Evolutionary conservation across 2,888 invertebrate genomes (phyloP), one percentile per base, ranked within the genome.

Genomic region (Sarcophaga subvicina): DNA sequence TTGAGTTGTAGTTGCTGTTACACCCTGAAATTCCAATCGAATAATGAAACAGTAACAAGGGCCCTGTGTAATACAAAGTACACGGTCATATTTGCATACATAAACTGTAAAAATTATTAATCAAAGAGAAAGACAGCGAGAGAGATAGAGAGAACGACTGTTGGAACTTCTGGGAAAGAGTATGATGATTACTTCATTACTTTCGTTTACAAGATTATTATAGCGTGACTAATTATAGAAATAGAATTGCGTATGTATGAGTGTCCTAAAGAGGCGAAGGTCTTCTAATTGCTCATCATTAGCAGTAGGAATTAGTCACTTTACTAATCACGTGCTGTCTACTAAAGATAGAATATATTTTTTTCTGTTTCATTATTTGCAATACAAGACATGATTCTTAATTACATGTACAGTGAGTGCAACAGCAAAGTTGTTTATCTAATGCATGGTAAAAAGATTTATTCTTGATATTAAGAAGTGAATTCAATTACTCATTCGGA

Each of bases 121-220:
- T 12, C 17, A 14, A 12, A 54, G 4, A 12, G 54, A 54, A 54
- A 54, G 54, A 54, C 12, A 54, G 14, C 49, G 14, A 49, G 17
- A 54, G 54, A 14, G 1, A 54, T 4, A 54, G 5, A 4, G 54
- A 54, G 17, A 54, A 54, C 54, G 3, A 4, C 4, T 1, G 54
- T 54, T 37, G 8, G 8, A 37, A 37, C 0, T 37, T 37, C 37
- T 37, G 37, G 37, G 37, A 37, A 37, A 37, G 37, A 37, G 37
- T 37, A 37, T 37, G 10, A 37, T 37, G 37, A 37, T 37, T 37
- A 37, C 37, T 37, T 10, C 37, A 37, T 37, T 27, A 66, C n/a
- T 37, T 66, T 66, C 37, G 66, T 37, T 66, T 66, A 66, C 66
- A 66, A 37, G 37, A 66, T 47, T 45, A 67, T 67, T 67, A 67